Conservation (phyloP, 1,140 invertebrate species). For the Dicyema japonicum region DNA sequence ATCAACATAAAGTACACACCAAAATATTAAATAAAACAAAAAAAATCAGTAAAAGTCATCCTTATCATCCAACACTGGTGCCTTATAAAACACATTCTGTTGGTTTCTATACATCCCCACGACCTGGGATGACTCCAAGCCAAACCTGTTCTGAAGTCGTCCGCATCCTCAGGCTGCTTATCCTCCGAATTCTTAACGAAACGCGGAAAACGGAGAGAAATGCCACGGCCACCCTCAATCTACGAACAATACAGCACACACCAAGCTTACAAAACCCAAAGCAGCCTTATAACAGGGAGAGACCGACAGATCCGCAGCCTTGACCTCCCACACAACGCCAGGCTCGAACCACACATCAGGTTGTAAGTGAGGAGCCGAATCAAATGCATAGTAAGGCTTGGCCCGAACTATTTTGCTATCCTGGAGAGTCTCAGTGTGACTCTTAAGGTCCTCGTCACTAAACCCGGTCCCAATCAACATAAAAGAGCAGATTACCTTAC, state of each 20-base stretch:
- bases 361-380: slow-evolving; percentile 31
- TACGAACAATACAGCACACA: slow-evolving; percentile 10
- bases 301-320: slow-evolving; percentile 80
- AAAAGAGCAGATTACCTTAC: slow-evolving; percentile 30
- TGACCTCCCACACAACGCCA: slow-evolving; percentile 75
- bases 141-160: slow-evolving; percentile 53
- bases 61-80: background rate
- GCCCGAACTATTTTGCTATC: slow-evolving; percentile 35
- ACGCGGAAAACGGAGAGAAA: slow-evolving; percentile 71
- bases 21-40: too few species aligned
- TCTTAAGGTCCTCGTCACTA: slow-evolving; percentile 49
- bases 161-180: slow-evolving; percentile 58
- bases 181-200: slow-evolving; percentile 68
- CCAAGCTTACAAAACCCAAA: slow-evolving; percentile 36
- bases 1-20: too few species aligned
- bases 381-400: slow-evolving; percentile 46
- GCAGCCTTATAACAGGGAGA: slow-evolving; percentile 71
- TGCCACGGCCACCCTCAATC: slow-evolving; percentile 59
- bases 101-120: slow-evolving; percentile 48
- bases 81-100: slow-evolving; percentile 34
- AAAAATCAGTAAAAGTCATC: slow-evolving; percentile 2
- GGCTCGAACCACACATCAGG: slow-evolving; percentile 85
- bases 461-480: slow-evolving; percentile 77
- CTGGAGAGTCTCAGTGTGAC: slow-evolving; percentile 38
- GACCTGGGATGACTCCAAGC: slow-evolving; percentile 16